These are phyloP conservation scores for Corydoras maculifer DNA, from an alignment of 2,113 vertebrate genomes.

Conservation along the genomic window DNA sequence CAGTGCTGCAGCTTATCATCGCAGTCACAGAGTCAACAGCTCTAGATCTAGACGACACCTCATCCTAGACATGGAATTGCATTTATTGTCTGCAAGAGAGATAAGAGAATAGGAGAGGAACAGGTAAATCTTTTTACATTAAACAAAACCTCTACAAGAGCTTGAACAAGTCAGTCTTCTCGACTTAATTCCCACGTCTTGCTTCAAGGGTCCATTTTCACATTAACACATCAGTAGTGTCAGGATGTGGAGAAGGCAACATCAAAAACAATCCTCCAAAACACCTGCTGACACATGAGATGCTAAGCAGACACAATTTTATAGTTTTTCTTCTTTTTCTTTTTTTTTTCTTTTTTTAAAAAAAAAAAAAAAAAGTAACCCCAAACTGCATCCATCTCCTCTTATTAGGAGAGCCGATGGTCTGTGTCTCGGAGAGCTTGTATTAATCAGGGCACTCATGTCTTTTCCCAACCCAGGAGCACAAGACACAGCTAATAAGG, in stretches of 20 bases:
- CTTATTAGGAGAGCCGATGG: constrained; percentile 84
- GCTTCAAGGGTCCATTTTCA: constrained; percentile 34
- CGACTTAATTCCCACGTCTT: constrained; percentile 15
- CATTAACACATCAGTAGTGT: constrained; percentile 30
- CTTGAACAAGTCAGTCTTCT: constrained; percentile 7
- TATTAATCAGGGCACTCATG: constrained; percentile 99
- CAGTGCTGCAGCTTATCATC: constrained; percentile 79
- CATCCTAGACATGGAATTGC: constrained; percentile 71
- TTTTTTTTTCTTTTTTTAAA: constrained; percentile 1
- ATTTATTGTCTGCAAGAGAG: constrained; percentile 78
- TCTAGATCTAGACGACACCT: constrained; percentile 78
- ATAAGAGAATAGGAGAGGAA: constrained; percentile 78
- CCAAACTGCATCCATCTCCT: constrained; percentile 69
- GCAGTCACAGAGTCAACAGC: constrained; percentile 78
- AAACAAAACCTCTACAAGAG: constrained; percentile 62
- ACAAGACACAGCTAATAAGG: constrained; percentile 90
- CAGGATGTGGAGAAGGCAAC: constrained; percentile 16
- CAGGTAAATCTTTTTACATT: constrained; percentile 82
- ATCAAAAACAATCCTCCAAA: constrained; percentile 28
- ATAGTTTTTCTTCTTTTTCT: constrained; percentile 1
- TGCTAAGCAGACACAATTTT: not conserved
- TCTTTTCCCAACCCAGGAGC: constrained; percentile 87
- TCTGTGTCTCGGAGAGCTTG: constrained; percentile 86
- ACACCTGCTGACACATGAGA: constrained; percentile 1
- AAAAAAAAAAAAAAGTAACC: not conserved